Base-by-base conservation (phyloP, 2,888 invertebrate genomes). In the Marasmarcha lunaedactyla region DNA sequence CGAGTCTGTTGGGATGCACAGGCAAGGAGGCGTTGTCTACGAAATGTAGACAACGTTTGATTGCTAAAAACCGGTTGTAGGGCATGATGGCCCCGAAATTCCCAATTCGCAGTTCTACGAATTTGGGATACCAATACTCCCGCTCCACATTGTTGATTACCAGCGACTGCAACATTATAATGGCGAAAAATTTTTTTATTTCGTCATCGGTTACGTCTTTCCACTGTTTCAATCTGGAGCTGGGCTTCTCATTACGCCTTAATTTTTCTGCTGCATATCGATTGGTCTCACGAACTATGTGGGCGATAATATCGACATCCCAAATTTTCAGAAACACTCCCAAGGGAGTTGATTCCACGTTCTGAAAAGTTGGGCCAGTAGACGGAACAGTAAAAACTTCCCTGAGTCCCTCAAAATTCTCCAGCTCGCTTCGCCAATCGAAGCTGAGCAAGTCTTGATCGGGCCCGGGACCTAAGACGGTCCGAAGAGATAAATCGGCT, bases 61-160 rank as follows among this genome's bases (percentile, higher is more conserved):
- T 50, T n/a, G 43, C 10, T 2, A 44, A 1, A 14, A 48, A 50
- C 9, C 46, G 41, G 27, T 44, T 43, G 37, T 40, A 48, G 9
- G 44, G 9, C 45, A 46, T 46, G 13, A 44, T 37, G 7, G 38
- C 14, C 10, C 27, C 25, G 9, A 25, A 37, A 33, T 9, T 20
- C 15, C 45, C 43, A 36, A 45, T 39, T n/a, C 11, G n/a, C 2
- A 47, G 11, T 2, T 41, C 1, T 0, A 38, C 12, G 9, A 12
- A 35, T 39, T 1, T n/a, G n/a, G n/a, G n/a, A n/a, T n/a, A n/a
- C n/a, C n/a, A n/a, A n/a, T n/a, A n/a, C n/a, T n/a, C n/a, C n/a
- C n/a, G n/a, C n/a, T n/a, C n/a, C n/a, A n/a, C n/a, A n/a, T n/a
- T n/a, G n/a, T n/a, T n/a, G n/a, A 37, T 11, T 2, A 41, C 15